Evolutionary conservation across 2,113 vertebrate genomes (phyloP).

Genomic region (Calidris pygmaea): DNA sequence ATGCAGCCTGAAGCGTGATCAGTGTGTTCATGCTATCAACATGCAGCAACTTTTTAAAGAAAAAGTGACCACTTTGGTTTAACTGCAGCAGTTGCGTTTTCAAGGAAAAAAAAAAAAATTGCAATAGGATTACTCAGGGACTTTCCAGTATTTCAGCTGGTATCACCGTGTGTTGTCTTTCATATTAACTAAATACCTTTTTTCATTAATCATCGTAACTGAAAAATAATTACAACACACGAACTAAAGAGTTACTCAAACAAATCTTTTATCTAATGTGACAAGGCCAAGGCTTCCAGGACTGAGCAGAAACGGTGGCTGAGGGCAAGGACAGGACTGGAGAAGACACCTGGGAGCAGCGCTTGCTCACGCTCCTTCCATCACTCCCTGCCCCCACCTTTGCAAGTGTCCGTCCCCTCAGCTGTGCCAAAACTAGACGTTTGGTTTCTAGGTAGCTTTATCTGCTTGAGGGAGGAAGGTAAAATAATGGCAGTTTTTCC

Average conservation of each 20-base stretch:
- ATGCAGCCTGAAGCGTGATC: neutral
- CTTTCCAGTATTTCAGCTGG: constrained; percentile 35
- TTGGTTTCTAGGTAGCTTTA: neutral
- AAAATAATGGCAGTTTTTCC: neutral
- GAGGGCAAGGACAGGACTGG: neutral
- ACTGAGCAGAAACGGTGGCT: neutral
- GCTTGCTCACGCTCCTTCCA: neutral
- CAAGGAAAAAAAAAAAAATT: neutral
- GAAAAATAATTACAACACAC: neutral
- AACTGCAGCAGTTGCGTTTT: neutral
- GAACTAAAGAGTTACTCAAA: neutral
- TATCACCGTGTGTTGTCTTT: neutral
- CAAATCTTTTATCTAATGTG: neutral
- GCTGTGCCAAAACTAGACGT: neutral
- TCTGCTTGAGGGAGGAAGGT: neutral
- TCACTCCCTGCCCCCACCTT: neutral
- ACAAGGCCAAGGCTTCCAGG: neutral
- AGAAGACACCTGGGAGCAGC: neutral
- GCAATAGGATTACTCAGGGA: neutral
- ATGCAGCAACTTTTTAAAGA: neutral
- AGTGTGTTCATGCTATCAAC: neutral
- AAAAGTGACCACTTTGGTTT: neutral
- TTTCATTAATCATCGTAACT: neutral
- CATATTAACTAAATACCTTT: neutral
- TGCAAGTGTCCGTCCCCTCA: neutral